Conservation (phyloP, 2,113 vertebrate genomes). For the Colius striatus region DNA sequence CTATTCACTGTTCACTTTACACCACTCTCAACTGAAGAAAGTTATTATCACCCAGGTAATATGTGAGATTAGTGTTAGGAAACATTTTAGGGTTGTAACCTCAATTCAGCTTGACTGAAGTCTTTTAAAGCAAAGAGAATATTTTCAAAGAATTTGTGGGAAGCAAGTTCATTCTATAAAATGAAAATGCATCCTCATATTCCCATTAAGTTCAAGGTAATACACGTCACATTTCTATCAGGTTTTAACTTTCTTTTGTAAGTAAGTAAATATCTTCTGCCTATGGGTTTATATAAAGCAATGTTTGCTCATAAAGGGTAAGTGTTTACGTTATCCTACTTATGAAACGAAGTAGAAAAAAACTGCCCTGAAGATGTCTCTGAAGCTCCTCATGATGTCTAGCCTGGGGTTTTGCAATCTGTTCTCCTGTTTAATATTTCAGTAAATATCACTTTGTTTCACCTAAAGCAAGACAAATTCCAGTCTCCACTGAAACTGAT, state of each 20-base stretch:
- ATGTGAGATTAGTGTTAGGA: conserved; percentile 52
- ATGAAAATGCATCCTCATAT: background rate
- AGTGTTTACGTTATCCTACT: conserved; percentile 75
- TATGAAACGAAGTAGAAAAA: conserved; percentile 73
- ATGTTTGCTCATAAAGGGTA: conserved; percentile 67
- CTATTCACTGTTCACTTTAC: conserved; percentile 19
- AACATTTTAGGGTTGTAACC: conserved; percentile 58
- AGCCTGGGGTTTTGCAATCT: conserved; percentile 76
- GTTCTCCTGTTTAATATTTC: conserved; percentile 77
- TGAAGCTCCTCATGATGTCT: conserved; percentile 64
- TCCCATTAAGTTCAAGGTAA: conserved; percentile 7
- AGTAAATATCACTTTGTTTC: conserved; percentile 77
- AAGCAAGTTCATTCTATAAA: background rate
- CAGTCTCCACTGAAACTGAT: conserved; percentile 60
- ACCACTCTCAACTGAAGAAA: conserved; percentile 26
- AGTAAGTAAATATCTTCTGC: conserved; percentile 47
- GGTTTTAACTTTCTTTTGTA: conserved; percentile 36
- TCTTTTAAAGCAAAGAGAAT: background rate
- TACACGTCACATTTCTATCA: background rate
- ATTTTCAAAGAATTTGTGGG: background rate
- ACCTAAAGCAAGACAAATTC: conserved; percentile 77
- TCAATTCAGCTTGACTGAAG: conserved; percentile 4
- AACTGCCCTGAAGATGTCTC: conserved; percentile 70
- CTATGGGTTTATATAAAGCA: conserved; percentile 53
- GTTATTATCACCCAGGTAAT: conserved; percentile 57